Percentiles rank a stretch among this genome's conserved stretches.
These are phyloP conservation scores for Gopherus flavomarginatus DNA, from an alignment of 2,113 vertebrate species.

Conservation along the genomic window DNA sequence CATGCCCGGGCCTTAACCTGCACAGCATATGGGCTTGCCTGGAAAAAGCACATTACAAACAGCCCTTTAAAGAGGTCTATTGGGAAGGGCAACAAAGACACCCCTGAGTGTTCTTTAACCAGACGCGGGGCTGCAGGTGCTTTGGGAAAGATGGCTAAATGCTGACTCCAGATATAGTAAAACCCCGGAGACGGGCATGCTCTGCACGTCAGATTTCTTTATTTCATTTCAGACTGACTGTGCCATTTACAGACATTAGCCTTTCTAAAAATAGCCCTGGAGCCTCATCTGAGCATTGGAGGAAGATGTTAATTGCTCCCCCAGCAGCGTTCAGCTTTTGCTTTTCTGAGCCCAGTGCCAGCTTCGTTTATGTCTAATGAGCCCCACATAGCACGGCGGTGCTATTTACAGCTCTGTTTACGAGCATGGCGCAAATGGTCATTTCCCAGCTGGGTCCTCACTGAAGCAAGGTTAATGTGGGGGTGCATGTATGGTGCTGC, in stretches of 20 bases:
- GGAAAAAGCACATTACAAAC: not conserved
- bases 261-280: not conserved
- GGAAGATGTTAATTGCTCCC: not conserved
- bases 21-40: not conserved
- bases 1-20: not conserved
- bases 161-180: not conserved
- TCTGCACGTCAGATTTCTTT: not conserved
- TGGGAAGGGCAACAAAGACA: not conserved
- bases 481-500: not conserved
- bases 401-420: not conserved
- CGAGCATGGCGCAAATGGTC: not conserved
- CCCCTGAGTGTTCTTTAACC: not conserved
- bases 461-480: not conserved
- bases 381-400: not conserved
- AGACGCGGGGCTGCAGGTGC: not conserved
- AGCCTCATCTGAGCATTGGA: not conserved
- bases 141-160: not conserved
- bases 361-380: not conserved
- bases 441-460: not conserved
- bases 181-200: not conserved
- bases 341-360: not conserved
- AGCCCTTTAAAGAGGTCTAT: not conserved
- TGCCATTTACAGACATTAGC: fast-evolving
- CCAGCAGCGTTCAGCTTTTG: not conserved
- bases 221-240: not conserved